Evolutionary conservation across 2,888 invertebrate species (phyloP), one percentile per base, ranked within the genome.

Genomic region (Drepanosiphum platanoidis): DNA sequence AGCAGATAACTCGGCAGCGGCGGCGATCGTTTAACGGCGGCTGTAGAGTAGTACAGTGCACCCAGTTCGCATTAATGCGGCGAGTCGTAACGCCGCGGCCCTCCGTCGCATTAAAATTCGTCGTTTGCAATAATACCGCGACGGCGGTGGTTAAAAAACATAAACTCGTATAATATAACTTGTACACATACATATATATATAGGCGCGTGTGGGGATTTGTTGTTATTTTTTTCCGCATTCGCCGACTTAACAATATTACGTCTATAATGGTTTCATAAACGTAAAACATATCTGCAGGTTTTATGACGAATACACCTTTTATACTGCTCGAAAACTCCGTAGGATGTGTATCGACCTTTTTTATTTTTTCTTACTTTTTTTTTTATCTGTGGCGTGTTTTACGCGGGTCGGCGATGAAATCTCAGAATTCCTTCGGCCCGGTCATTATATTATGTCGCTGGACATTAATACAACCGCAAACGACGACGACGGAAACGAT

Each of bases 221-320:
- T 46, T 74, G 32, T 61, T 77, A 39, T 39, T 52, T 11, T 64
- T 71, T 36, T 27, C 18, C n/a, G 15, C 22, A 34, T 30, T 64
- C 52, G n/a, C 36, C 27, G 27, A 81, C 58, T 34, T 70, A 81
- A 82, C 42, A 82, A 42, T 82, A 82, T 30, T 27, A 11, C 42
- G 36, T 72, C 71, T 82, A n/a, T n/a, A 82, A 82, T 82, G 72
- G 72, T 61, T 64, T 72, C 82, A 42, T 82, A 72, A 82, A 72
- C 72, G 39, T 82, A 72, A 64, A 72, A 72, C 71, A 39, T 52
- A n/a, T n/a, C n/a, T n/a, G n/a, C n/a, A 13, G 71, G 81, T 81
- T 81, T 81, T 71, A 80, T 39, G 58, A 39, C 30, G 58, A 82
- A 71, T 61, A 66, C 61, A 30, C 15, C 36, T 81, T 71, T 81